Conservation (phyloP, 2,113 vertebrate species). For the Tachysurus fulvidraco region DNA sequence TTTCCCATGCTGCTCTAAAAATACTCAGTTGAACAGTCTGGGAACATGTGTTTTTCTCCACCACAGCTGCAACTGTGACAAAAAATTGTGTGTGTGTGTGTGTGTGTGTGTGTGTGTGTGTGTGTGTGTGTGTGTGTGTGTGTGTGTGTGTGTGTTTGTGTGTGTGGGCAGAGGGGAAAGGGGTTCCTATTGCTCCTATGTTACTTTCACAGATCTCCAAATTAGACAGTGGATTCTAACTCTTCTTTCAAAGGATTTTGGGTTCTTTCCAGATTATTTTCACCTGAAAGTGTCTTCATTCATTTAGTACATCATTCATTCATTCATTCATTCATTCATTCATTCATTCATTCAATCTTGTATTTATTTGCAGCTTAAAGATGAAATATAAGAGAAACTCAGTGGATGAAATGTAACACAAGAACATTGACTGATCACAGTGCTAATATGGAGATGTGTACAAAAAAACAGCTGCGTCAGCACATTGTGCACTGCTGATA, state of each 20-base stretch:
- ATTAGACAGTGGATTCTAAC: no score
- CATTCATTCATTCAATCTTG: neutral
- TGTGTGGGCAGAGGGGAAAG: no score
- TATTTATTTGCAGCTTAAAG: neutral
- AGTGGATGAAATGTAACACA: neutral
- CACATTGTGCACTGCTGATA: neutral
- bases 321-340: neutral
- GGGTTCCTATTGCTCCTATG: no score
- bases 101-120: neutral
- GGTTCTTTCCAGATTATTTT: neutral
- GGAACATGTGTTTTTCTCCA: slow-evolving; percentile 25
- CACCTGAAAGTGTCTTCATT: neutral
- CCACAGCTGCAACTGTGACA: slow-evolving; percentile 25
- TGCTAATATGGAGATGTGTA: neutral
- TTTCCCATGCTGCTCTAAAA: slow-evolving; percentile 48
- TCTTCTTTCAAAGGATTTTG: no score
- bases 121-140: no score
- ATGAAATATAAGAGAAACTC: neutral
- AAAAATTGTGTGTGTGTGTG: slow-evolving; percentile 14
- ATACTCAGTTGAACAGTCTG: slow-evolving; percentile 33
- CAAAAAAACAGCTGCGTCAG: neutral
- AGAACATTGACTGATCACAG: neutral
- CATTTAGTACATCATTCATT: no score
- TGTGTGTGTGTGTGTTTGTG: no score
- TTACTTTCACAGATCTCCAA: no score